Conservation (phyloP, 1,140 invertebrate genomes). For the Dysdera silvatica region DNA sequence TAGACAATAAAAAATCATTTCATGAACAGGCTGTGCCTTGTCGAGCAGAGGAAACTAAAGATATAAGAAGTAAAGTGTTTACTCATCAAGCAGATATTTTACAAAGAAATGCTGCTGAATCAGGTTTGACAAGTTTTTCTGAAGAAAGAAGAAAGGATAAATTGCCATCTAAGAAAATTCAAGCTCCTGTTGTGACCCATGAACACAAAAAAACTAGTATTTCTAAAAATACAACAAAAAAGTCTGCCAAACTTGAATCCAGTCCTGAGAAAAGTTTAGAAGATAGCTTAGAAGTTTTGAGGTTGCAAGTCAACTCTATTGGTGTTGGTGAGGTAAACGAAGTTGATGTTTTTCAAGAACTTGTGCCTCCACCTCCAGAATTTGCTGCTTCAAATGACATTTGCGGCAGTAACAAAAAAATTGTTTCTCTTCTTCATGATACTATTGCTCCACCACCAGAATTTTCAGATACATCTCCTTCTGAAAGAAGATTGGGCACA, state of each 20-base stretch:
- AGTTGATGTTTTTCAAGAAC: slow-evolving; percentile 34
- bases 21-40: slow-evolving; percentile 1
- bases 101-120: no score
- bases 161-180: no score
- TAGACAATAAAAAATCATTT: no score
- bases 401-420: no score
- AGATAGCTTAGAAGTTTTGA: slow-evolving; percentile 29
- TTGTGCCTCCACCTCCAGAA: slow-evolving; percentile 37
- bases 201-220: no score
- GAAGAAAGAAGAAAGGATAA: no score
- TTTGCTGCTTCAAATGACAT: slow-evolving; percentile 32
- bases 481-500: slow-evolving; percentile 1
- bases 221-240: no score
- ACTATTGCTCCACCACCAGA: slow-evolving; percentile 30
- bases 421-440: background rate
- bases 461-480: slow-evolving; percentile 30
- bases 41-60: background rate
- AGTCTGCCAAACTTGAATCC: no score
- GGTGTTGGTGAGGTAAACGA: slow-evolving; percentile 33
- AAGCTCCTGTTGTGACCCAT: no score
- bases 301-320: slow-evolving; percentile 33
- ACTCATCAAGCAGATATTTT: no score
- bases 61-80: no score
- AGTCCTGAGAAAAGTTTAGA: slow-evolving; percentile 23
- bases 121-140: no score